phyloP scores from a whole-genome alignment of 2,797 vertebrate species.

The Margarornis squamiger region DNA sequence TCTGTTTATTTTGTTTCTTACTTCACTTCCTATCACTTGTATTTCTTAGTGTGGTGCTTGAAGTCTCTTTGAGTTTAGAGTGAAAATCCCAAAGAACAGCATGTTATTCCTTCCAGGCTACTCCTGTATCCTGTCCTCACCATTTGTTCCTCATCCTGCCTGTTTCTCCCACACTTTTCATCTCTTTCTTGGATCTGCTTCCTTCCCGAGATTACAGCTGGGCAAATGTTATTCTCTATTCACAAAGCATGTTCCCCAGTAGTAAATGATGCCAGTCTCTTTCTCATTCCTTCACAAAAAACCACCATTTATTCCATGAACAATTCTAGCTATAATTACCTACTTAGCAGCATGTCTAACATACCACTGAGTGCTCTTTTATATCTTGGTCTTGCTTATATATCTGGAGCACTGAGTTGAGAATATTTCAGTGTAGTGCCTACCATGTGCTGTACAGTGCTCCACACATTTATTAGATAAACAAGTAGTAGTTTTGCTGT shows the following conservation, averaged over 20 bases:
- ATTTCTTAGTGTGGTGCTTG: not conserved
- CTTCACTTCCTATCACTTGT: not conserved
- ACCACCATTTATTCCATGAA: not conserved
- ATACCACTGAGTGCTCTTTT: not conserved
- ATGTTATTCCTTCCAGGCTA: not conserved
- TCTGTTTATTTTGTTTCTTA: not conserved
- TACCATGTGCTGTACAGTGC: not conserved
- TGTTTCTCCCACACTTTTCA: not conserved
- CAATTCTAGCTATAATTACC: not conserved
- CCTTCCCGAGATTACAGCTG: not conserved
- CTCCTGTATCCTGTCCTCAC: accelerated
- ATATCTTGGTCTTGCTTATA: not conserved
- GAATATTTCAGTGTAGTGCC: not conserved
- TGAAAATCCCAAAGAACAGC: not conserved
- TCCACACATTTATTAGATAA: not conserved
- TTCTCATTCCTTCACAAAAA: not conserved
- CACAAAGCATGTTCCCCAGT: not conserved
- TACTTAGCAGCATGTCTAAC: not conserved
- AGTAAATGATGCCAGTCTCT: not conserved
- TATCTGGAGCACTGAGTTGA: not conserved
- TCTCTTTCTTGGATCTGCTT: not conserved
- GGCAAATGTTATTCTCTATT: not conserved
- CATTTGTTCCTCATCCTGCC: not conserved
- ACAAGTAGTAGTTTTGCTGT: not conserved
- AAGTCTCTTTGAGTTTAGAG: not conserved